phyloP scores from a whole-genome alignment of 1,140 invertebrate species.

The Parasteatoda tepidariorum region DNA sequence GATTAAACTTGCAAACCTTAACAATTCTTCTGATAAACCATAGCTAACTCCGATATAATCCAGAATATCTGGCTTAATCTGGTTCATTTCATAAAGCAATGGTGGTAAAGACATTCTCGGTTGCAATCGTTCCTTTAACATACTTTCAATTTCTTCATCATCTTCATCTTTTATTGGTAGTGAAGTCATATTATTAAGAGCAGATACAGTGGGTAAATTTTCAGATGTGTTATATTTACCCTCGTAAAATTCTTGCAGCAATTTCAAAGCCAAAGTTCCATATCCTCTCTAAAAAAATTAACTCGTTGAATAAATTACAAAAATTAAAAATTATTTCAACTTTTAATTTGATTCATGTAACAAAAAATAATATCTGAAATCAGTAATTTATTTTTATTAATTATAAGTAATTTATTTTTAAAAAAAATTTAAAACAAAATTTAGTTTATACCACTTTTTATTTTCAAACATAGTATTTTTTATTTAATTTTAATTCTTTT shows the following conservation, averaged over 20 bases:
- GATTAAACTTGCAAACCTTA: too few relatives aligned
- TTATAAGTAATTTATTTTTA: too few relatives aligned
- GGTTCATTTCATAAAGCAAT: constrained; percentile 73
- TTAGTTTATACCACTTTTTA: too few relatives aligned
- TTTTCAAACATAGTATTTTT: too few relatives aligned
- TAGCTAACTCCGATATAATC: constrained; percentile 97
- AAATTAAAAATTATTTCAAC: too few relatives aligned
- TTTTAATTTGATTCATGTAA: too few relatives aligned
- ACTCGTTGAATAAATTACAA: neutral
- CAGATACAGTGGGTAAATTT: neutral
- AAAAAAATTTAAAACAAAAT: too few relatives aligned
- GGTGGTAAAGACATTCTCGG: constrained; percentile 71
- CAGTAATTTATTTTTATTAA: too few relatives aligned
- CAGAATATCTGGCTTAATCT: constrained; percentile 85
- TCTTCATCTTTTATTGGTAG: constrained; percentile 70
- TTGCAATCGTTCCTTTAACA: constrained; percentile 65
- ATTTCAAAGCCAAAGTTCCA: constrained; percentile 83
- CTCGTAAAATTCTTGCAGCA: constrained; percentile 91
- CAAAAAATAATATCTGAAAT: too few relatives aligned
- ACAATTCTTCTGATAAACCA: constrained; percentile 83
- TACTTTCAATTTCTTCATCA: constrained; percentile 66
- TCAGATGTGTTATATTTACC: constrained; percentile 66
- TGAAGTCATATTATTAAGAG: constrained; percentile 74
- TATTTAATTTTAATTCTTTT: too few relatives aligned
- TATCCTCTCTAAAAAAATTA: constrained; percentile 79